Evolutionary conservation across 2,113 vertebrate genomes (phyloP), one percentile per base, ranked within the genome.

Genomic region (Rhinogobius similis): DNA sequence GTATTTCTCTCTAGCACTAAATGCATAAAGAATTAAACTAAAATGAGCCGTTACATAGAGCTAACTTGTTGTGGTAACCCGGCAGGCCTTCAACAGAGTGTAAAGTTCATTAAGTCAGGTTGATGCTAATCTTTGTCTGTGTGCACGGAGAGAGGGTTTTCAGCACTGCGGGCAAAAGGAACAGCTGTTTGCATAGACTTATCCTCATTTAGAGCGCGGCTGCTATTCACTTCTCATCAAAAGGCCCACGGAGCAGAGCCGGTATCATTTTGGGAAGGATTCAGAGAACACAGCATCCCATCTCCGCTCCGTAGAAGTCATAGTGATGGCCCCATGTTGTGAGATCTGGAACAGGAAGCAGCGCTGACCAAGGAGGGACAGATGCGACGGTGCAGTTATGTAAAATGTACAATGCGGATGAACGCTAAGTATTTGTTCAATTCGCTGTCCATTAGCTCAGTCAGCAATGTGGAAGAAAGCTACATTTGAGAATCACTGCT

Each of bases 81-180:
- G 79, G 53, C 72, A 83, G 88, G 78, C 81, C 70, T 84, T 80
- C 89, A 91, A 90, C 87, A 89, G 88, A 82, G 83, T 89, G 82
- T 88, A 86, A 91, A 90, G 86, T 90, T 91, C 78, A 89, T 92
- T 90, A 87, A 82, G 69, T 87, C 80, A 88, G 84, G 89, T 91
- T 90, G 90, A 90, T 91, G 81, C 90, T 79, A 91, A 90, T 89
- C 74, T 89, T 76, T 78, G 81, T 65, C 74, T 79, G 82, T 83
- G 72, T 79, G 75, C 76, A 67, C 53, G 29, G 63, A 52, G 65
- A 69, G 71, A 77, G 81, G 55, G 76, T 86, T 91, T 89, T 88
- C 88, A 86, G 80, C 84, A 86, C 93, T 91, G 76, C 79, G 82
- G 89, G 93, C 87, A 79, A 87, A 68, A 83, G 70, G 80, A 93